phyloP scores from a whole-genome alignment of 2,797 vertebrate genomes.

The Halcyon smyrnensis region DNA sequence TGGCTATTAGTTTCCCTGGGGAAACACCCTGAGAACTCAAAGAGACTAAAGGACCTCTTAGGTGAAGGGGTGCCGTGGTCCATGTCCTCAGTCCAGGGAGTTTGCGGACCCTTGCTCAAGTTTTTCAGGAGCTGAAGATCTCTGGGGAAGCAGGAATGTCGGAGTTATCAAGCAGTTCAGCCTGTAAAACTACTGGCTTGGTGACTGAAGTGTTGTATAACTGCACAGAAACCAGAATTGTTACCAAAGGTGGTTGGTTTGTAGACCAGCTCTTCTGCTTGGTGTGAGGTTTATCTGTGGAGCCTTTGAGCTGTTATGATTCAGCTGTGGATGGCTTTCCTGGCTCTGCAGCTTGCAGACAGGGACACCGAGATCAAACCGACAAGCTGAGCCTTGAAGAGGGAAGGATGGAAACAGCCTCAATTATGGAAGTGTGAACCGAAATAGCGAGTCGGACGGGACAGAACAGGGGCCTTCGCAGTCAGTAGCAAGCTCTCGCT shows the following conservation, averaged over 20 bases:
- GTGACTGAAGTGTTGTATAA: conserved; percentile 16
- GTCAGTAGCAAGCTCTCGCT: not conserved
- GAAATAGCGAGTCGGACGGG: not conserved
- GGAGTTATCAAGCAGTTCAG: not conserved
- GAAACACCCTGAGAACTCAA: not conserved
- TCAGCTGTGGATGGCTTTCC: not conserved
- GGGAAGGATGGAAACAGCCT: not conserved
- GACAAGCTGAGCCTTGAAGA: conserved; percentile 6
- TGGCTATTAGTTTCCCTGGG: accelerated
- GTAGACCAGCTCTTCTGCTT: conserved; percentile 59
- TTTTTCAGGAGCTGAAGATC: not conserved
- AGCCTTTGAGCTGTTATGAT: conserved; percentile 43
- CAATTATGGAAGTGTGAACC: not conserved
- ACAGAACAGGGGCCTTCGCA: not conserved
- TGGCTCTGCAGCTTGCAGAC: not conserved
- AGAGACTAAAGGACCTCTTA: not conserved
- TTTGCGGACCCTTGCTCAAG: not conserved
- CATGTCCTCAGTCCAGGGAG: not conserved
- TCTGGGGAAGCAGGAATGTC: not conserved
- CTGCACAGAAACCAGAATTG: conserved; percentile 51
- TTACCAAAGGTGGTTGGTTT: conserved; percentile 34
- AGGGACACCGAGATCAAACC: not conserved
- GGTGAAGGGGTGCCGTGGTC: accelerated
- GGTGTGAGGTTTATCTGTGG: conserved; percentile 39
- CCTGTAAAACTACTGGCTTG: conserved; percentile 7